Conservation (phyloP, 2,113 vertebrate genomes). For the Scortum barcoo region DNA sequence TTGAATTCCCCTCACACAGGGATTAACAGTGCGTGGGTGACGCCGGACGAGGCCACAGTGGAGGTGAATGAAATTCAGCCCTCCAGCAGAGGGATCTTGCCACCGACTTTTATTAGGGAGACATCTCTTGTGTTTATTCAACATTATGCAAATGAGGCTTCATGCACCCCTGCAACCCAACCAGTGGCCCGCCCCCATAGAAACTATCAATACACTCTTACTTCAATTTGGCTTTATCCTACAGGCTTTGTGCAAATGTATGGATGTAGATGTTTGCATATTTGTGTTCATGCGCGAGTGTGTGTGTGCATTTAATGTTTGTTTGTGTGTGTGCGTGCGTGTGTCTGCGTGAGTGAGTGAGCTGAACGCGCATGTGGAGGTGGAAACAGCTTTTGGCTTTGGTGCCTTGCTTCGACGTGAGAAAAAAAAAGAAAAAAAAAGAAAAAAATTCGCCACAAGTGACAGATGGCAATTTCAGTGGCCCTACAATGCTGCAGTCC, state of each 20-base stretch:
- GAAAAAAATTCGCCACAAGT: constrained; percentile 90
- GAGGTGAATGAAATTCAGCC: constrained; percentile 44
- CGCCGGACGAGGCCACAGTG: constrained; percentile 19
- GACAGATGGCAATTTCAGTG: constrained; percentile 98
- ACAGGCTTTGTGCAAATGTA: constrained; percentile 79
- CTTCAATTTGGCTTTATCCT: constrained; percentile 85
- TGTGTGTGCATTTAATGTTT: constrained; percentile 44
- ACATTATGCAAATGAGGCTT: constrained; percentile 81
- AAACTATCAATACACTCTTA: constrained; percentile 80
- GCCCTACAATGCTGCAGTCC: constrained; percentile 99
- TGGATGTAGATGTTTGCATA: constrained; percentile 28
- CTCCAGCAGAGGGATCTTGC: constrained; percentile 49
- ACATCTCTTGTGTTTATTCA: constrained; percentile 69
- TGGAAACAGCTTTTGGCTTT: constrained; percentile 92
- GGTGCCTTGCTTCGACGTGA: constrained; percentile 96
- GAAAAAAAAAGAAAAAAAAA: constrained; percentile 76
- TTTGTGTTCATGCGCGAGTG: constrained; percentile 27
- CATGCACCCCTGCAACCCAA: constrained; percentile 80
- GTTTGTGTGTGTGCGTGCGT: constrained; percentile 46
- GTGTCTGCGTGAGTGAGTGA: constrained; percentile 40
- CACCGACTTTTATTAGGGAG: constrained; percentile 57
- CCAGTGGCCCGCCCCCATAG: constrained; percentile 73
- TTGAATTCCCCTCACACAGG: constrained; percentile 67
- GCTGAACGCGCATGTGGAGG: constrained; percentile 59
- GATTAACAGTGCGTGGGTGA: constrained; percentile 4